Base-by-base conservation (phyloP, 2,888 invertebrate genomes). In the Temnothorax rugatulus region DNA sequence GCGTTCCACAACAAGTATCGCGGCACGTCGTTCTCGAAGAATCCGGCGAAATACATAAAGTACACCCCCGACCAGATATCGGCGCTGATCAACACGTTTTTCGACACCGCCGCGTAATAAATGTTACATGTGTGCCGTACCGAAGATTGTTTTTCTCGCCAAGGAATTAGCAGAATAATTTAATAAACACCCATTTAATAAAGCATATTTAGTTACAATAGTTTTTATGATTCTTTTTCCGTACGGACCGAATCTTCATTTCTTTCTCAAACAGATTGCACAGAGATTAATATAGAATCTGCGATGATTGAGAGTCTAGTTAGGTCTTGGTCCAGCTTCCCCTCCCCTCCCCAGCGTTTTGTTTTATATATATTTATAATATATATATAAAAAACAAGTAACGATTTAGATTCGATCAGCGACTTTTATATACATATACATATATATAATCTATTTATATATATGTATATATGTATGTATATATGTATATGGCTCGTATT, bases 11-110 rank as follows among this genome's bases (percentile, higher is more conserved):
- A 97, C 90, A 97, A 97, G 93, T 97, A 97, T 95, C 96, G 97
- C 1, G 95, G 96, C 61, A 96, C 98, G 66, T 97, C 97, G 82
- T 99, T 99, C 95, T 98, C 98, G 34, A 99, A 99, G 95, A 98
- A 99, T 95, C 97, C 97, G 0, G 98, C 98, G 86, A 99, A 99
- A 95, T 99, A 99, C 95, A 96, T 99, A 83, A 98, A 98, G 95
- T 98, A 98, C 94, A 97, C 97, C 47, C 98, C 98, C 0, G 96
- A 97, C 91, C 97, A 98, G 94, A 97, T 99, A 9, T 97, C 97
- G 2, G 96, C 97, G 0, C 96, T 98, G 93, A 96, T 99, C 71
- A 98, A 98, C 93, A 97, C 97, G 84, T 98, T 99, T 93, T 99
- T 99, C 95, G 99, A 99, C 95, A 98, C 98, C 89, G 97, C 97